Percentiles rank a stretch among this genome's conserved stretches.
These are phyloP conservation scores for Uria aalge DNA, from an alignment of 2,113 vertebrate species.

Conservation along the genomic window DNA sequence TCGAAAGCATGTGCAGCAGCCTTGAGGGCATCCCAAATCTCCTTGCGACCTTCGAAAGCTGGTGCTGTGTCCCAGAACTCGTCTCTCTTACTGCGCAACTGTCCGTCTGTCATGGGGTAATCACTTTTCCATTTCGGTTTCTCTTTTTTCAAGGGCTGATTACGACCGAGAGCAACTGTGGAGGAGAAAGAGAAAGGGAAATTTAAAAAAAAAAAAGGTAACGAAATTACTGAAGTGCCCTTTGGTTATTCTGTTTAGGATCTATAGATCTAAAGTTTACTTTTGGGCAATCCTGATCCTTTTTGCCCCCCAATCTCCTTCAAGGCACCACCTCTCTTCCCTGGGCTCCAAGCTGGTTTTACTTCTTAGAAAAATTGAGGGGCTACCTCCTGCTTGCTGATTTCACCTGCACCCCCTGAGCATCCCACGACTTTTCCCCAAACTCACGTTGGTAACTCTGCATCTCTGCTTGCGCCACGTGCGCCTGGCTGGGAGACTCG, in stretches of 20 bases:
- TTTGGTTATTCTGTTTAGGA: neutral
- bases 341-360: neutral
- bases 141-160: constrained; percentile 96
- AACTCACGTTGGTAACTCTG: accelerated
- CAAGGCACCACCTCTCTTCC: neutral
- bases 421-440: neutral
- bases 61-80: constrained; percentile 98
- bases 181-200: neutral
- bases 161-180: constrained; percentile 93
- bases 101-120: constrained; percentile 98
- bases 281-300: accelerated
- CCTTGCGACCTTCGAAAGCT: constrained; percentile 95
- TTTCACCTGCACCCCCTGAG: neutral
- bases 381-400: neutral
- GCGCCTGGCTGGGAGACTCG: neutral
- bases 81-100: constrained; percentile 95
- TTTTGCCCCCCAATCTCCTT: neutral
- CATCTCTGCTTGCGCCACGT: neutral
- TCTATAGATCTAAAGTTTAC: accelerated
- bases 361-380: neutral
- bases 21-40: constrained; percentile 97
- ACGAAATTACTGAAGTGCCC: neutral
- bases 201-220: neutral
- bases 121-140: constrained; percentile 99
- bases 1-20: constrained; percentile 95